These are phyloP conservation scores for Catostylus mosaicus DNA, from an alignment of 30 jellyfish, hydroid and myxozoan species.

Conservation along the genomic window DNA sequence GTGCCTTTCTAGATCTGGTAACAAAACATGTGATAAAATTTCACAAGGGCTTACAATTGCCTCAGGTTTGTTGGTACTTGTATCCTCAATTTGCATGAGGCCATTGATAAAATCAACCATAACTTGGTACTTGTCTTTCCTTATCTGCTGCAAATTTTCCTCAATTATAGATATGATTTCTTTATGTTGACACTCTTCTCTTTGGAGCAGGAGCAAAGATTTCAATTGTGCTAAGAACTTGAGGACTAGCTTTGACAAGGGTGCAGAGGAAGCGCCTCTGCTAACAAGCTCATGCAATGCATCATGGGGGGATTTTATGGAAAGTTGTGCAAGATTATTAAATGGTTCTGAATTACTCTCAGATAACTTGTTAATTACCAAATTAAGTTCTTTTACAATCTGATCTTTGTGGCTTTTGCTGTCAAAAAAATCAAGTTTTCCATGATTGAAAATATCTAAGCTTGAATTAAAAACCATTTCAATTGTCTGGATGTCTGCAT, in stretches of 20 bases:
- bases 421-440: background rate
- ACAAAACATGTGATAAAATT: background rate
- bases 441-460: background rate
- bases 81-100: background rate
- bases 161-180: background rate
- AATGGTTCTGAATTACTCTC: conserved; percentile 15
- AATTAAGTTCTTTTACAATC: background rate
- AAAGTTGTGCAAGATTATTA: conserved; percentile 2
- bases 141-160: background rate
- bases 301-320: conserved; percentile 9
- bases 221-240: conserved; percentile 1
- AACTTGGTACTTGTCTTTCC: conserved; percentile 14
- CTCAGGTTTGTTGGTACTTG: background rate
- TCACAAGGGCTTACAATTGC: background rate
- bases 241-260: conserved; percentile 14
- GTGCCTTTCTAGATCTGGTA: conserved; percentile 3
- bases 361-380: conserved; percentile 12
- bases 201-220: background rate
- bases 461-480: background rate
- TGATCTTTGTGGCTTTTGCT: background rate
- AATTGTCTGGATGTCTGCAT: background rate
- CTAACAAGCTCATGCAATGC: conserved; percentile 14
- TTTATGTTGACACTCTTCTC: conserved; percentile 3
- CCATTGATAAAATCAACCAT: conserved; percentile 15
- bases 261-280: conserved; percentile 21